phyloP scores from a whole-genome alignment of 2,113 vertebrate genomes.

The Leptodactylus fuscus region DNA sequence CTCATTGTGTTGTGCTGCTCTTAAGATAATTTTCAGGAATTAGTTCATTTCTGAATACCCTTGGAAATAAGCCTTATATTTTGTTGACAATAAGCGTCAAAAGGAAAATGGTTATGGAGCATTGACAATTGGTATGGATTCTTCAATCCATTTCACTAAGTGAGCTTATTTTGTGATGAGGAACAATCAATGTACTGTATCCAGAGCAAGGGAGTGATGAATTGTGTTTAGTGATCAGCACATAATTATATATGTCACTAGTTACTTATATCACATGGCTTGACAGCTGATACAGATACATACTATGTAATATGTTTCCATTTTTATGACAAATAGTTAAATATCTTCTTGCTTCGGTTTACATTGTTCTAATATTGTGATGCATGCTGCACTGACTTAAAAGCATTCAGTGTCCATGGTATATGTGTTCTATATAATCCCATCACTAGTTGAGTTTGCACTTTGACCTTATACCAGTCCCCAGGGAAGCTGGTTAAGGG shows the following conservation, averaged over 20 bases:
- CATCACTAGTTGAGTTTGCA: constrained; percentile 35
- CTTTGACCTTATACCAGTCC: constrained; percentile 48
- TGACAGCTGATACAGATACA: neutral
- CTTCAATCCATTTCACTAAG: constrained; percentile 51
- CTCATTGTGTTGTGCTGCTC: too few species aligned
- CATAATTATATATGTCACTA: constrained; percentile 5
- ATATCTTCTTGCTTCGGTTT: neutral
- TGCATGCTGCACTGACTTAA: neutral
- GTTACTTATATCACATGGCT: neutral
- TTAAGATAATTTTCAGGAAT: too few species aligned
- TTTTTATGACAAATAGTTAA: neutral
- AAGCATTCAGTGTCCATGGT: neutral
- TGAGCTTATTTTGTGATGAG: constrained; percentile 38
- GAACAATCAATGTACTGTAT: constrained; percentile 47
- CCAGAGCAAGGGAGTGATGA: constrained; percentile 29
- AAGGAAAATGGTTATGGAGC: constrained; percentile 8
- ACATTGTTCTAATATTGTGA: neutral
- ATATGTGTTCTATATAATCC: constrained; percentile 29
- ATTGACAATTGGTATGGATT: constrained; percentile 38
- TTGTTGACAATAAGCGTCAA: neutral
- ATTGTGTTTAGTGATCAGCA: constrained; percentile 14
- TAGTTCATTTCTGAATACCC: too few species aligned
- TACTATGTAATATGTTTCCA: neutral
- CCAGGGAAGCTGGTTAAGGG: constrained; percentile 40
- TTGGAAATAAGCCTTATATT: too few species aligned